A percentile compares a stretch with the other conserved stretches of the same genome.
Conservation (phyloP, 2,113 vertebrate species). For the Cygnus buccinator region DNA sequence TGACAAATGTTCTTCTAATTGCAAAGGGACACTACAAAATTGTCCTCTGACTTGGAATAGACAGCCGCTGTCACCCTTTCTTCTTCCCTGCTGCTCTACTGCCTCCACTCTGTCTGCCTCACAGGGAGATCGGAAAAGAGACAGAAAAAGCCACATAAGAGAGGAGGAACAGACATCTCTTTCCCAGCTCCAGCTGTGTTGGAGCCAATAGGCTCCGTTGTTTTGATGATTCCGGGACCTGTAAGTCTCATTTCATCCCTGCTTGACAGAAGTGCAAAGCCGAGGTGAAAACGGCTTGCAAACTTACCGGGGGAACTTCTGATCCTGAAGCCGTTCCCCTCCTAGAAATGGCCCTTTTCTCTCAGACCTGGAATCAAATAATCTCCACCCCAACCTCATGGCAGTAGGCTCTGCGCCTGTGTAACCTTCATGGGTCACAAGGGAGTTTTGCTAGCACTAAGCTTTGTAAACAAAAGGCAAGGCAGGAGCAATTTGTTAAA, state of each 20-base stretch:
- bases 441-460: background rate
- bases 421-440: accelerated
- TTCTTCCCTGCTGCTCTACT: conserved; percentile 51
- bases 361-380: background rate
- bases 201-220: conserved; percentile 4
- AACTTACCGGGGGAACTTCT: background rate
- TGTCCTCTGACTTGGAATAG: background rate
- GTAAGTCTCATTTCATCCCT: background rate
- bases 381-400: accelerated
- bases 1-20: conserved; percentile 29
- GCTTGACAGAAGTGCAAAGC: background rate
- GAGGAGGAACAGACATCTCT: conserved; percentile 12
- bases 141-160: background rate
- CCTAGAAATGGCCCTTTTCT: background rate
- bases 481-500: background rate
- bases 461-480: background rate
- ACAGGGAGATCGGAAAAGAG: conserved; percentile 27
- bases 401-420: background rate
- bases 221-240: conserved; percentile 37
- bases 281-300: background rate
- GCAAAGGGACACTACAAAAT: conserved; percentile 11
- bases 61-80: background rate
- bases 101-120: conserved; percentile 57
- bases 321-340: background rate
- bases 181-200: conserved; percentile 21